Evolutionary conservation across 2,113 vertebrate genomes (phyloP).

Genomic region (Phyllostomus hastatus): DNA sequence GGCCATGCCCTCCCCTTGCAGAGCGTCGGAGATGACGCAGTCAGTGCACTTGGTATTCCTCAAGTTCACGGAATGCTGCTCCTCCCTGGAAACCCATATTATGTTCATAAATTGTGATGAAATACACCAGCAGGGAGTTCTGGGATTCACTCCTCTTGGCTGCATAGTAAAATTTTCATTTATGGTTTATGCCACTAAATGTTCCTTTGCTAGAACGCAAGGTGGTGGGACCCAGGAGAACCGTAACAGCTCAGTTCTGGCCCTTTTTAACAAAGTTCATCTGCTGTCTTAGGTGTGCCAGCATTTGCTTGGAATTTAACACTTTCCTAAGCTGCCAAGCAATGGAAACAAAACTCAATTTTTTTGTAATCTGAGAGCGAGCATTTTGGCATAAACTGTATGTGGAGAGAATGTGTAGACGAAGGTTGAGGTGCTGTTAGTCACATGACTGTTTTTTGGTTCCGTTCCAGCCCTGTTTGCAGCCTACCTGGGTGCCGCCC

Average conservation of each 20-base stretch:
- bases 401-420: background rate
- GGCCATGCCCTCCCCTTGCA: accelerated
- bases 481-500: constrained; percentile 90
- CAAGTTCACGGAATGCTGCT: background rate
- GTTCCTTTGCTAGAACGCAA: constrained; percentile 48
- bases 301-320: constrained; percentile 32
- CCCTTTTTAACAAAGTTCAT: constrained; percentile 48
- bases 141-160: constrained; percentile 16
- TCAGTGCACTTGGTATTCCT: background rate
- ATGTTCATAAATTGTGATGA: constrained; percentile 34
- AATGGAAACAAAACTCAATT: background rate
- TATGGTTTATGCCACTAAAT: constrained; percentile 61
- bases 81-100: constrained; percentile 13
- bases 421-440: background rate
- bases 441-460: background rate
- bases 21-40: background rate
- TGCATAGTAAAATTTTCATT: constrained; percentile 48
- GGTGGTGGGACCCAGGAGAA: constrained; percentile 37
- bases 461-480: constrained; percentile 85
- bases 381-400: background rate
- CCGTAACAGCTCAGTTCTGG: constrained; percentile 12
- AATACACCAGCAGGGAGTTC: constrained; percentile 36
- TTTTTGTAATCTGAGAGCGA: background rate
- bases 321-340: constrained; percentile 36
- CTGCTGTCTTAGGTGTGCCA: background rate